Evolutionary conservation across 2,113 vertebrate genomes (phyloP), one percentile per base, ranked within the genome.

Genomic region (Podilymbus podiceps): DNA sequence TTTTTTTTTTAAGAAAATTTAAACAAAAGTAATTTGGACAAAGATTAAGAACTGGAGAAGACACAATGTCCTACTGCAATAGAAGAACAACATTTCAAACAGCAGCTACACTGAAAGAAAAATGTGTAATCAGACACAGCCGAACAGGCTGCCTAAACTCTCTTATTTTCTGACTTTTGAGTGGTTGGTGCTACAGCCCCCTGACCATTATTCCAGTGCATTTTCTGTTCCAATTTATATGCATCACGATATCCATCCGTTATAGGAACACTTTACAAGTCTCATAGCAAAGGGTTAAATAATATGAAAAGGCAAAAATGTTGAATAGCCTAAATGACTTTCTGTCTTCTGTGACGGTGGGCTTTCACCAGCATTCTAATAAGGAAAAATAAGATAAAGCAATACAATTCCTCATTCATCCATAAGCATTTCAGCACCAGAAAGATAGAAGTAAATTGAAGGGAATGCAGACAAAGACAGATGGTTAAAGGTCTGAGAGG

Each of bases 401-500:
- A 74, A 73, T 74, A 85, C 77, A 91, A 88, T 85, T 75, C 81
- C 71, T 96, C 78, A 83, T 91, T 96, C 94, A 85, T 93, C 88
- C 93, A 81, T 55, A 88, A 91, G 74, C 75, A 94, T 85, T 89
- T 89, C 80, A 84, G 82, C 49, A 89, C 56, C 66, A 86, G 74
- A 88, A 94, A 91, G 77, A 92, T 0, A 95, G 89, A 96, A 92
- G 63, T 62, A 96, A 96, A 95, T 80, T 72, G 95, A 92, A 86
- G 56, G 42, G 47, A 93, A 94, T 76, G 89, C 87, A 93, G 88
- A 81, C 46, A 95, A 90, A 92, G 91, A 87, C 53, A 55, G 82
- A 95, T 96, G 96, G 96, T 96, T 96, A 97, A 96, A 97, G 93
- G 88, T 91, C 87, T 85, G 63, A 85, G 46, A 63, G 52, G 35